Evolutionary conservation across 2,113 vertebrate genomes (phyloP).

Genomic region (Aix galericulata): DNA sequence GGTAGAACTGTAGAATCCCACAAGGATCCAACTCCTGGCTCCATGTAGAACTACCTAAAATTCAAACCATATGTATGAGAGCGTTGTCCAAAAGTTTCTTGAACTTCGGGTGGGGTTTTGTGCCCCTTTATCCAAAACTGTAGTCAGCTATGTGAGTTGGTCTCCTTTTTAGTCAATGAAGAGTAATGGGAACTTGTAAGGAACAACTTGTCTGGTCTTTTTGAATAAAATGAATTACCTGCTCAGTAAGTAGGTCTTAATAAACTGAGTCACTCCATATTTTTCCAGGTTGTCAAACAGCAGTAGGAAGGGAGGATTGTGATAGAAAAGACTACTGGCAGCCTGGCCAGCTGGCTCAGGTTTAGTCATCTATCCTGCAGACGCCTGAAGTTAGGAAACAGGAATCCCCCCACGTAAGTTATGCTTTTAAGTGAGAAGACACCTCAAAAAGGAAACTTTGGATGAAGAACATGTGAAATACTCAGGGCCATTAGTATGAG

Average conservation of each 20-base stretch:
- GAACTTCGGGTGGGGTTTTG: not conserved
- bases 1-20: not conserved
- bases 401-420: not conserved
- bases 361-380: not conserved
- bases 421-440: not conserved
- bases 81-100: not conserved
- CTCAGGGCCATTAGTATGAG: not conserved
- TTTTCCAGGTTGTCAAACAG: slow-evolving; percentile 13
- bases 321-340: not conserved
- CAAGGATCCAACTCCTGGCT: not conserved
- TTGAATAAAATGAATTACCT: not conserved
- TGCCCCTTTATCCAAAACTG: not conserved
- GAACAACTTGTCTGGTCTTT: not conserved
- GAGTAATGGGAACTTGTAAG: not conserved
- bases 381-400: not conserved
- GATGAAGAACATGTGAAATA: not conserved
- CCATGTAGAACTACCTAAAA: not conserved
- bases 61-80: not conserved
- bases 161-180: not conserved
- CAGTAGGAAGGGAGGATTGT: not conserved
- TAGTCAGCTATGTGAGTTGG: not conserved
- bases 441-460: not conserved
- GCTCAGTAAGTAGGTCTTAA: not conserved
- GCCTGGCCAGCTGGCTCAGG: not conserved
- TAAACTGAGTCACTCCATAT: not conserved